Percentiles rank a stretch among this genome's conserved stretches.
These are phyloP conservation scores for Dicrurus megarhynchus DNA, from an alignment of 2,113 vertebrate genomes.

Conservation along the genomic window DNA sequence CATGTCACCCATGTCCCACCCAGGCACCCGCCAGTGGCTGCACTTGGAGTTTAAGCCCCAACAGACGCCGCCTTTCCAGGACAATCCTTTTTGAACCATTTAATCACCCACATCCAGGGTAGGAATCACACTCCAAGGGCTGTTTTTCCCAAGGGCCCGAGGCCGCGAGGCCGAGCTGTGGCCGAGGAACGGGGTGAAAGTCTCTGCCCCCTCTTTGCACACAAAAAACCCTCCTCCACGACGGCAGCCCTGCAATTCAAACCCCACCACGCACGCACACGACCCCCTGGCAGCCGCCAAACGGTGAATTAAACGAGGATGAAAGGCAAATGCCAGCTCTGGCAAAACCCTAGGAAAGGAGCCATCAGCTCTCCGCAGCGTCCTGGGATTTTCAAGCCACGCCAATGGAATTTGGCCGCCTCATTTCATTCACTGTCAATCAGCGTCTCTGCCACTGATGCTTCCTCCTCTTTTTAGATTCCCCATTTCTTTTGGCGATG, in stretches of 20 bases:
- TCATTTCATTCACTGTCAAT: constrained; percentile 57
- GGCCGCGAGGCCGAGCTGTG: background rate
- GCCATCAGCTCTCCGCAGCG: background rate
- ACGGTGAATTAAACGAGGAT: background rate
- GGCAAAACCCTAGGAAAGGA: constrained; percentile 48
- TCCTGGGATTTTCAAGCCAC: constrained; percentile 17
- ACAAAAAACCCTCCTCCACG: background rate
- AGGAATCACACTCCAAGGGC: background rate
- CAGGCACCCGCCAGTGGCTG: background rate
- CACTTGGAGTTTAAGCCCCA: background rate
- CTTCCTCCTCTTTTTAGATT: constrained; percentile 14
- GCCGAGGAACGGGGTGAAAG: background rate
- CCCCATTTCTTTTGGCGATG: constrained; percentile 27
- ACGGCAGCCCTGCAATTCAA: background rate
- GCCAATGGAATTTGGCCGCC: constrained; percentile 44
- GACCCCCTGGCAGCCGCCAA: background rate
- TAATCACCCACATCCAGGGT: background rate
- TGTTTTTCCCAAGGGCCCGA: background rate
- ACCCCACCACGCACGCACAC: background rate
- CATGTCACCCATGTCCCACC: accelerated
- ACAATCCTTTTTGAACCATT: background rate
- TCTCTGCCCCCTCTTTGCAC: background rate
- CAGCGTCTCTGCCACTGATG: background rate
- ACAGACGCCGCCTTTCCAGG: accelerated
- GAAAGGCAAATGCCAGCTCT: background rate